phyloP scores from a whole-genome alignment of 1,140 invertebrate genomes.

The Telenomus remus region DNA sequence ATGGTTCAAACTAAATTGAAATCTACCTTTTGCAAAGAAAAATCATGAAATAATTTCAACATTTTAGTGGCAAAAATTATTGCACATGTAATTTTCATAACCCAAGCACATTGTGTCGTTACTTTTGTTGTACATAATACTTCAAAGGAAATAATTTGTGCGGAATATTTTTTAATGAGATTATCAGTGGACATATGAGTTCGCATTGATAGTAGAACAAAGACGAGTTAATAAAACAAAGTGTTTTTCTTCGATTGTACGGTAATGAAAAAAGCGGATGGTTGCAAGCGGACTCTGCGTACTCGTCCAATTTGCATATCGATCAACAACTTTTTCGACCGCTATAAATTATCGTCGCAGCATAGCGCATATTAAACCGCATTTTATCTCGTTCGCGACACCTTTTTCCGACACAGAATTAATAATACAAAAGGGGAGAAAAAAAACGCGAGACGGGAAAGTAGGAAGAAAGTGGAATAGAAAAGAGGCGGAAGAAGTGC shows the following conservation, averaged over 20 bases:
- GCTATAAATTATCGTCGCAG: constrained; percentile 7
- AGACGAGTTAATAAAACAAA: constrained; percentile 40
- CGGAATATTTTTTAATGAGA: too few relatives aligned
- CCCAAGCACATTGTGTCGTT: too few relatives aligned
- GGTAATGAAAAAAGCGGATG: constrained; percentile 24
- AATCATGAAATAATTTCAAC: too few relatives aligned
- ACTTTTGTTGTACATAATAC: too few relatives aligned
- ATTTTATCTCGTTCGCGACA: constrained; percentile 20
- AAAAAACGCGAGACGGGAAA: constrained; percentile 1
- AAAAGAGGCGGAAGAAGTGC: constrained; percentile 7
- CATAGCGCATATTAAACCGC: constrained; percentile 13
- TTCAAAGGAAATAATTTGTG: too few relatives aligned
- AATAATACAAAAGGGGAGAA: constrained; percentile 26
- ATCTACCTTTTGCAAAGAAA: background rate
- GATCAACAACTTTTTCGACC: constrained; percentile 20
- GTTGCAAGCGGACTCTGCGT: constrained; percentile 1
- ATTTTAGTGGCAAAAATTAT: too few relatives aligned
- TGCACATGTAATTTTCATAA: too few relatives aligned
- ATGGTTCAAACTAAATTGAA: constrained; percentile 12
- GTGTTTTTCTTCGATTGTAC: constrained; percentile 38
- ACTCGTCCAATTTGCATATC: constrained; percentile 17
- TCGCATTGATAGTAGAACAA: too few relatives aligned
- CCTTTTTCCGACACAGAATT: constrained; percentile 23
- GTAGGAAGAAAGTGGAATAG: constrained; percentile 6
- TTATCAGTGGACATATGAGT: too few relatives aligned